These are phyloP conservation scores for Pyrrhia umbra DNA, from an alignment of 2,888 invertebrate genomes.

Conservation along the genomic window DNA sequence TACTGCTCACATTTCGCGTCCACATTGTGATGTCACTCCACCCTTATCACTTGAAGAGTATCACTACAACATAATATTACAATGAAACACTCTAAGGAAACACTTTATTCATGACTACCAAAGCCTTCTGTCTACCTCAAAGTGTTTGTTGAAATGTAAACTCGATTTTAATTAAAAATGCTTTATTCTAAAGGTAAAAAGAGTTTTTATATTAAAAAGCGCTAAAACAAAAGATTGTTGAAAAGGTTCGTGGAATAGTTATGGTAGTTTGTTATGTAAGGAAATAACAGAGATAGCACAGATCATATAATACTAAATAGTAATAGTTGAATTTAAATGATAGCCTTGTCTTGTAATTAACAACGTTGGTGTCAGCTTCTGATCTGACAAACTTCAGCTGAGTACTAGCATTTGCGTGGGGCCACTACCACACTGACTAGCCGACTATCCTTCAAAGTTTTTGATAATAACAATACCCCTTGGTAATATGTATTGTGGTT, in stretches of 20 bases:
- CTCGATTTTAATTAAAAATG: slow-evolving; percentile 70
- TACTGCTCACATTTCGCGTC: not conserved
- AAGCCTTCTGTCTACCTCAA: slow-evolving; percentile 68
- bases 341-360: too few species aligned
- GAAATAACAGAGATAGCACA: too few species aligned
- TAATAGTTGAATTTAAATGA: too few species aligned
- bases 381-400: too few species aligned
- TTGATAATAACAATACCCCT: too few species aligned
- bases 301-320: too few species aligned
- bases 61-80: slow-evolving; percentile 59
- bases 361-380: too few species aligned
- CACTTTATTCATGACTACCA: slow-evolving; percentile 67
- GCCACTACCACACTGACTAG: too few species aligned
- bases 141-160: slow-evolving; percentile 70
- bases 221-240: slow-evolving; percentile 20
- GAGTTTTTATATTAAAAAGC: slow-evolving; percentile 7
- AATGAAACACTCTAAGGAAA: slow-evolving; percentile 74
- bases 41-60: slow-evolving; percentile 48
- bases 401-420: too few species aligned
- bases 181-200: slow-evolving; percentile 20
- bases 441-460: too few species aligned
- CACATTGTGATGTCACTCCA: not conserved
- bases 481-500: too few species aligned
- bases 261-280: slow-evolving; percentile 5
- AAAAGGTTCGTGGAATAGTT: slow-evolving; percentile 26